Evolutionary conservation across 2,888 invertebrate genomes (phyloP).

Genomic region (Gisinianus flammeolus): DNA sequence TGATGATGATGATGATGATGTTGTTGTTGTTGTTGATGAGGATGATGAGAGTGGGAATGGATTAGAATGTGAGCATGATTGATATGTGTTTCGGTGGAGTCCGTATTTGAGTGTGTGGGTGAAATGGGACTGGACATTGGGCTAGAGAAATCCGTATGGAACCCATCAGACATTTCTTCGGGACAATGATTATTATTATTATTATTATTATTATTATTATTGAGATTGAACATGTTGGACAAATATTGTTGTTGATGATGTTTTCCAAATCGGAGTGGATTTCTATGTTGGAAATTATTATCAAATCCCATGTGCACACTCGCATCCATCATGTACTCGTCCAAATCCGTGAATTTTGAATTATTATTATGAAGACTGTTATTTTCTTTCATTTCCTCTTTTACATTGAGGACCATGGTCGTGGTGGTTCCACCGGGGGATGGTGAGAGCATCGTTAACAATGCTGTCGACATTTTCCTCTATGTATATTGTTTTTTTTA

Average conservation of each 20-base stretch:
- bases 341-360: constrained; percentile 32
- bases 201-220: neutral
- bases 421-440: constrained; percentile 1
- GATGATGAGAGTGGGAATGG: neutral
- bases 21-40: constrained; percentile 1
- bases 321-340: constrained; percentile 39
- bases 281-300: neutral
- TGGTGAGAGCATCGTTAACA: constrained; percentile 34
- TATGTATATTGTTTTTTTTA: neutral
- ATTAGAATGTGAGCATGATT: neutral
- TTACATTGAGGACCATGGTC: constrained; percentile 10
- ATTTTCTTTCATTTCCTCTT: constrained; percentile 28
- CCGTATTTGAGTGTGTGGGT: constrained; percentile 36
- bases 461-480: constrained; percentile 19
- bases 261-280: neutral
- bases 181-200: neutral
- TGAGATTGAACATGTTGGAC: neutral
- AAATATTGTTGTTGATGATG: neutral
- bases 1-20: neutral
- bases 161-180: constrained; percentile 42
- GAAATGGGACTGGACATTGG: constrained; percentile 41
- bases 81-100: constrained; percentile 21
- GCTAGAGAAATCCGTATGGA: constrained; percentile 37
- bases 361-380: neutral
- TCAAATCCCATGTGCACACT: constrained; percentile 8